These are phyloP conservation scores for Scrobipalpa costella DNA, from an alignment of 2,888 invertebrate species.

Conservation along the genomic window DNA sequence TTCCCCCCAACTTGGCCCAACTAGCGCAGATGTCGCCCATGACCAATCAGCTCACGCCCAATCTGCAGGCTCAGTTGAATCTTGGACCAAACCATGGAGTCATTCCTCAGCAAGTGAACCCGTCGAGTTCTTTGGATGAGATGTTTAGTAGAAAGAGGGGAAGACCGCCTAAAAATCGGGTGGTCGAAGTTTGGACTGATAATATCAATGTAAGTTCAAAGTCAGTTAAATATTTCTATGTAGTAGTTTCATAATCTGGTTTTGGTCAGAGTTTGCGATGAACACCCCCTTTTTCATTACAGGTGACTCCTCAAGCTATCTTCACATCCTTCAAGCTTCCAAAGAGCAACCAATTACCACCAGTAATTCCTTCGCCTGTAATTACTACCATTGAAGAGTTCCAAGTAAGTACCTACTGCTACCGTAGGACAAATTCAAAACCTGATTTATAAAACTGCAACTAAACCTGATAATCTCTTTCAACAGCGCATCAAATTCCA, in stretches of 20 bases:
- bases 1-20: conserved; percentile 73
- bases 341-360: conserved; percentile 81
- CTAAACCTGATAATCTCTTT: conserved; percentile 23
- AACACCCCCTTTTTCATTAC: conserved; percentile 44
- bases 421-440: background rate
- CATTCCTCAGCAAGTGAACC: conserved; percentile 67
- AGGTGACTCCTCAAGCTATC: conserved; percentile 92
- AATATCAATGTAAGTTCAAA: conserved; percentile 80
- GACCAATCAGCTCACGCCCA: conserved; percentile 67
- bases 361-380: conserved; percentile 65
- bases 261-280: too few relatives aligned
- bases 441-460: background rate
- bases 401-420: conserved; percentile 65
- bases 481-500: conserved; percentile 81
- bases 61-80: conserved; percentile 70
- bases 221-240: background rate
- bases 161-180: conserved; percentile 97
- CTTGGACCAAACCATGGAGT: conserved; percentile 64
- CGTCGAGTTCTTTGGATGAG: conserved; percentile 90
- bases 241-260: background rate
- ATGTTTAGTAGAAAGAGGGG: conserved; percentile 96
- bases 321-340: conserved; percentile 96
- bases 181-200: conserved; percentile 94
- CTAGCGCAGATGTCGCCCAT: conserved; percentile 76
- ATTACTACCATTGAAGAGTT: conserved; percentile 73